These are phyloP conservation scores for Crocuta crocuta DNA, from an alignment of 2,113 vertebrate species.

Conservation along the genomic window DNA sequence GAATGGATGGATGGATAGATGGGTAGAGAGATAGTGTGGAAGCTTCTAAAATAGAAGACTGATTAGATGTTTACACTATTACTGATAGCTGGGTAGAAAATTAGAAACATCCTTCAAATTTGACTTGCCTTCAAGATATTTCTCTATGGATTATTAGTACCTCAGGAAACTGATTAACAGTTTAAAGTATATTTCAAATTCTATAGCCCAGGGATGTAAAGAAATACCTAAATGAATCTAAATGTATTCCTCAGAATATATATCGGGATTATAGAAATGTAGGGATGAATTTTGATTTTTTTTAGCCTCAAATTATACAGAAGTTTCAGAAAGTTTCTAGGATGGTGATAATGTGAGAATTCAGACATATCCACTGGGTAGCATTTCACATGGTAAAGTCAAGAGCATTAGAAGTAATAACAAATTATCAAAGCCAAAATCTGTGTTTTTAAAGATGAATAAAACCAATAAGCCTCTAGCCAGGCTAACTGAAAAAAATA, in stretches of 20 bases:
- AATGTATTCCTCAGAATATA: neutral
- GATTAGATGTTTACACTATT: neutral
- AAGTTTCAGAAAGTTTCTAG: neutral
- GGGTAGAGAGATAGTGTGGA: neutral
- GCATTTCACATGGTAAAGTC: constrained; percentile 2
- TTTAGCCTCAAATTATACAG: neutral
- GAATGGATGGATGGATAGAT: neutral
- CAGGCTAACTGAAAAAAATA: neutral
- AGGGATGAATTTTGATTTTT: neutral
- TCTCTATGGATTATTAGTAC: neutral
- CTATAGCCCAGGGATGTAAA: neutral
- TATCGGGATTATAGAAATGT: neutral
- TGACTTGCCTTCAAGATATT: neutral
- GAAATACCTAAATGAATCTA: neutral
- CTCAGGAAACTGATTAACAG: neutral
- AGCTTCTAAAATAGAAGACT: neutral
- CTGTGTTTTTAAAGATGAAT: neutral
- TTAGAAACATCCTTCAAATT: neutral
- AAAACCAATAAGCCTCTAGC: neutral
- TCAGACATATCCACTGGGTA: neutral
- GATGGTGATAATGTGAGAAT: neutral
- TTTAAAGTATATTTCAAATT: neutral
- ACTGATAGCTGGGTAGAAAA: neutral
- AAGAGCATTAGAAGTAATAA: constrained; percentile 29
- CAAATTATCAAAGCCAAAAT: neutral